These are phyloP conservation scores for Actinostola sp. DNA, from an alignment of 92 coral and sea anemone genomes.

Conservation along the genomic window DNA sequence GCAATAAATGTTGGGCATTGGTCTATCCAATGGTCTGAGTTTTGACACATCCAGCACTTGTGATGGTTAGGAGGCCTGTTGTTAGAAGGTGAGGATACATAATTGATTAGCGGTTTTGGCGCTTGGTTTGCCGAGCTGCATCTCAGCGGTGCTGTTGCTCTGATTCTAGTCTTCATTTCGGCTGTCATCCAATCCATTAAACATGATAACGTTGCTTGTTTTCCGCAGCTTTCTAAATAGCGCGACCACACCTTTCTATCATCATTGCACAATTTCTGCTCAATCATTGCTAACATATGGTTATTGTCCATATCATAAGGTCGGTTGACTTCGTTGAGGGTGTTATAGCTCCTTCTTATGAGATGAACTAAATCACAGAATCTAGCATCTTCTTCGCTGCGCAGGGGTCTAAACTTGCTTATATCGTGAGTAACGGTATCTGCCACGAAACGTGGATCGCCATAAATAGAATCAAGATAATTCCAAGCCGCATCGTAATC, in stretches of 20 bases:
- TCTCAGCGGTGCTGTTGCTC: conserved; percentile 56
- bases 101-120: background rate
- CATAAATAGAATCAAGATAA: conserved; percentile 49
- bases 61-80: background rate
- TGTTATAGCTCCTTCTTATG: conserved; percentile 55
- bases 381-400: conserved; percentile 61
- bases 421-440: conserved; percentile 46
- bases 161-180: conserved; percentile 50
- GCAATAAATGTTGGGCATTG: conserved; percentile 49
- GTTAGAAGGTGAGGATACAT: background rate
- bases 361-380: conserved; percentile 72
- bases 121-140: background rate
- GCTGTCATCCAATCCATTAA: conserved; percentile 62
- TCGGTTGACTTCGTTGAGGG: conserved; percentile 61
- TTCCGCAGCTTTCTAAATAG: conserved; percentile 23
- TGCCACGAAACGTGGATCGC: conserved; percentile 62
- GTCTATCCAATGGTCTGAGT: conserved; percentile 51
- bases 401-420: conserved; percentile 21
- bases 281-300: conserved; percentile 67
- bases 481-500: conserved; percentile 56
- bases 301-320: conserved; percentile 69
- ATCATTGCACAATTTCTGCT: conserved; percentile 61
- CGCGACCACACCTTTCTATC: conserved; percentile 68
- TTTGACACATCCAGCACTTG: conserved; percentile 56
- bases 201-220: conserved; percentile 27